Percentiles rank a stretch among this genome's conserved stretches.
phyloP scores from a whole-genome alignment of 2,888 invertebrate species.

The Dicyrtoma fusca region DNA sequence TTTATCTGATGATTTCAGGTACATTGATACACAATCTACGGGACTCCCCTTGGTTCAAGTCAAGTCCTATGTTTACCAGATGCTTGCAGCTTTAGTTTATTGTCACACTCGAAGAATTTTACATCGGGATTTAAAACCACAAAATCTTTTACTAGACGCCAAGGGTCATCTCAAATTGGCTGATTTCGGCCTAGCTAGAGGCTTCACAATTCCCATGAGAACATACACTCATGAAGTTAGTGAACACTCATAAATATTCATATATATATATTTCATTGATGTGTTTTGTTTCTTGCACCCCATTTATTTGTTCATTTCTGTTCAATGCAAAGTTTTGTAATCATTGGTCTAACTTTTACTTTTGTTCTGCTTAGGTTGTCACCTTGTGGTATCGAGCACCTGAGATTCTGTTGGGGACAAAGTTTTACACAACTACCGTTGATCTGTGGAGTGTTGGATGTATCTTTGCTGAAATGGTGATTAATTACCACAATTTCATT shows the following conservation, averaged over 20 bases:
- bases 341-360: not conserved
- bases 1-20: constrained; percentile 39
- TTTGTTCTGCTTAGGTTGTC: constrained; percentile 64
- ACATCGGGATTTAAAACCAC: constrained; percentile 93
- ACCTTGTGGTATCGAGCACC: constrained; percentile 98
- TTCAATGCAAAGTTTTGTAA: not conserved
- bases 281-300: too few species aligned
- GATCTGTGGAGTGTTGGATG: constrained; percentile 97
- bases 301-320: not conserved
- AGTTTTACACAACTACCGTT: constrained; percentile 87
- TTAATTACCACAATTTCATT: too few species aligned
- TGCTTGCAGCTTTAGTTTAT: constrained; percentile 83
- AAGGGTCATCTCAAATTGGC: constrained; percentile 89
- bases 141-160: constrained; percentile 87
- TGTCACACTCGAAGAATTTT: constrained; percentile 88
- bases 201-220: constrained; percentile 87
- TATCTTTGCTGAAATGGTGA: constrained; percentile 95
- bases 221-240: constrained; percentile 84
- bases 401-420: constrained; percentile 88
- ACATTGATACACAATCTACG: constrained; percentile 54
- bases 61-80: constrained; percentile 72
- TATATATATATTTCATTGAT: not conserved
- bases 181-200: constrained; percentile 94
- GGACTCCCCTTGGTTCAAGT: constrained; percentile 53
- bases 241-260: not conserved